These are phyloP conservation scores for Drosophila barbarae DNA, from an alignment of 2,888 invertebrate species.

Conservation along the genomic window DNA sequence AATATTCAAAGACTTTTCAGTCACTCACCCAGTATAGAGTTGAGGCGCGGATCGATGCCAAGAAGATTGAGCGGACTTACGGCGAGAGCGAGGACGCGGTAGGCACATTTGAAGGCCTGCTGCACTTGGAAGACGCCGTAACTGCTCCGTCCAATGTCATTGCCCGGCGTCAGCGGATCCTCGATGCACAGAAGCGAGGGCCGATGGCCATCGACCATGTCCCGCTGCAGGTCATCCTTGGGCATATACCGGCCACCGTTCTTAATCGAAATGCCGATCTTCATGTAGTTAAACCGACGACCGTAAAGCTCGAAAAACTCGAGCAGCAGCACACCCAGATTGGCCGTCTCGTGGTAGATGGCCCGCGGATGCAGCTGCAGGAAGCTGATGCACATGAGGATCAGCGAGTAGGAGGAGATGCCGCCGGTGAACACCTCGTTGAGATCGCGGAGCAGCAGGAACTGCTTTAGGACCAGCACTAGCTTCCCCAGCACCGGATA, in stretches of 20 bases:
- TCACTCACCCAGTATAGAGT: slow-evolving; percentile 84
- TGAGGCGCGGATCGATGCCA: slow-evolving; percentile 82
- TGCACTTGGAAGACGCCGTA: slow-evolving; percentile 88
- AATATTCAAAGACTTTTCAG: neutral
- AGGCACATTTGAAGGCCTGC: slow-evolving; percentile 98
- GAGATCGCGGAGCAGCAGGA: slow-evolving; percentile 97
- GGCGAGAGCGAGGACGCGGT: slow-evolving; percentile 89
- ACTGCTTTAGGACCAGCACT: slow-evolving; percentile 98
- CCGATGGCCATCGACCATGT: slow-evolving; percentile 96
- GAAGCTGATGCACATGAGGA: slow-evolving; percentile 99
- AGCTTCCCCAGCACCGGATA: slow-evolving; percentile 95
- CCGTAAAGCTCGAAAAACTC: slow-evolving; percentile 99
- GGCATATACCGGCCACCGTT: slow-evolving; percentile 96
- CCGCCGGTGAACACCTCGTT: slow-evolving; percentile 99
- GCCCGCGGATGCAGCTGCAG: slow-evolving; percentile 94
- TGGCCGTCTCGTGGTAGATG: slow-evolving; percentile 85
- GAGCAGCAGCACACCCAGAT: slow-evolving; percentile 95
- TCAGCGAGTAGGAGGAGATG: slow-evolving; percentile 98
- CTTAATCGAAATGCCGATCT: slow-evolving; percentile 91
- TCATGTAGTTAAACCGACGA: slow-evolving; percentile 96
- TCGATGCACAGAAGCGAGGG: slow-evolving; percentile 97
- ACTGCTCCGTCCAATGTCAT: slow-evolving; percentile 98
- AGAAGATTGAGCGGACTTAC: slow-evolving; percentile 82
- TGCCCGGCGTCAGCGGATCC: slow-evolving; percentile 96
- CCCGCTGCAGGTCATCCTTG: slow-evolving; percentile 95